Evolutionary conservation across 2,797 vertebrate genomes (phyloP).

Genomic region (Todus mexicanus): DNA sequence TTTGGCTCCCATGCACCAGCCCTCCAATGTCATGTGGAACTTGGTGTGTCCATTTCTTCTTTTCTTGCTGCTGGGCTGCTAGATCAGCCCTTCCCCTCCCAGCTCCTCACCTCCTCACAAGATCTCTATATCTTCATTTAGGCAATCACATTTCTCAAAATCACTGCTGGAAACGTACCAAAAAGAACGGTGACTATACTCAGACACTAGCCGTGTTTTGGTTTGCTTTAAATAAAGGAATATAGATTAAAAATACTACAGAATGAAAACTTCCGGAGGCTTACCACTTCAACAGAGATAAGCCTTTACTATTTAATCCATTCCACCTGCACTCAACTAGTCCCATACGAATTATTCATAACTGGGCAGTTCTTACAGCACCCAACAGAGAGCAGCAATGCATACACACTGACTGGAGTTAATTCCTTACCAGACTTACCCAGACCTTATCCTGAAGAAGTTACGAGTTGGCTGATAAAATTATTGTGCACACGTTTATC

Average conservation of each 20-base stretch:
- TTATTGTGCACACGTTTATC: background rate
- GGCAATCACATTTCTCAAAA: background rate
- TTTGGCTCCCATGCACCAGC: background rate
- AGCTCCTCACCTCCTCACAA: background rate
- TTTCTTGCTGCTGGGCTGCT: background rate
- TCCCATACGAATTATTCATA: background rate
- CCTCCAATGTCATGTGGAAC: background rate
- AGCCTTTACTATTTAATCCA: background rate
- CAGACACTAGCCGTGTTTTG: background rate
- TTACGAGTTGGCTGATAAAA: background rate
- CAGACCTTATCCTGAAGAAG: background rate
- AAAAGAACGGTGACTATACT: background rate
- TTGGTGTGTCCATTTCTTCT: background rate
- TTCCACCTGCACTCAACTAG: background rate
- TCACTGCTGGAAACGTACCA: background rate
- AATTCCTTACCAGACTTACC: background rate
- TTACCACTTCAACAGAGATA: background rate
- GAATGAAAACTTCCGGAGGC: background rate
- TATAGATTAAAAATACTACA: background rate
- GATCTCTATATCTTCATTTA: background rate
- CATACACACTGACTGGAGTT: background rate
- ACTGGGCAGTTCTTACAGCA: background rate
- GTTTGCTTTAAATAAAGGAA: background rate
- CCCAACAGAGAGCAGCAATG: background rate
- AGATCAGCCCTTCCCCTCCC: background rate